These are phyloP conservation scores for Trichogramma dendrolimi DNA, from an alignment of 2,888 invertebrate species.

Conservation along the genomic window DNA sequence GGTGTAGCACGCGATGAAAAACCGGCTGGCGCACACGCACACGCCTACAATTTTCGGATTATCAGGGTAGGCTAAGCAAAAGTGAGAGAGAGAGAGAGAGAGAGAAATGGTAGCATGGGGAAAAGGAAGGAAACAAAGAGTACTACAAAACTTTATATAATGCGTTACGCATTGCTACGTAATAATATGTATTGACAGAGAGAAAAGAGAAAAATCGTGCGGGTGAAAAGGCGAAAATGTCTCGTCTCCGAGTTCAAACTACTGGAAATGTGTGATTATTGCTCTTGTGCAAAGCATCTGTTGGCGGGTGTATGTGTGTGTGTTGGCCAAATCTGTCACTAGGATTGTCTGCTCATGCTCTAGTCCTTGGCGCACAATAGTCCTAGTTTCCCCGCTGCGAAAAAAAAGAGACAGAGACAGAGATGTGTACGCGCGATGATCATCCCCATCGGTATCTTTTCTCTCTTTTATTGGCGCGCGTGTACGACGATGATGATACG, in stretches of 20 bases:
- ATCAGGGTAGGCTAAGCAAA: conserved; percentile 6
- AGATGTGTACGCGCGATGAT: conserved; percentile 29
- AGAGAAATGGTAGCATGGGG: too few relatives aligned
- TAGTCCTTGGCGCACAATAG: conserved; percentile 30
- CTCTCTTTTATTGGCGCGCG: conserved; percentile 13
- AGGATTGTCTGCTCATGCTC: conserved; percentile 51
- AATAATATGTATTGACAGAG: too few relatives aligned
- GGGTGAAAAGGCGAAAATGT: too few relatives aligned
- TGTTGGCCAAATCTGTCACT: conserved; percentile 47
- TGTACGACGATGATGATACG: conserved; percentile 16
- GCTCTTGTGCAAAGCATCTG: too few relatives aligned
- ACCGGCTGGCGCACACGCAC: conserved; percentile 7
- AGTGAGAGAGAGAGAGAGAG: background rate
- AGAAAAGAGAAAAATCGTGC: too few relatives aligned
- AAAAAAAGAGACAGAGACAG: conserved; percentile 41
- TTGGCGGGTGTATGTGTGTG: conserved; percentile 6
- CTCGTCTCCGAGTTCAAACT: too few relatives aligned
- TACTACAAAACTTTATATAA: too few relatives aligned
- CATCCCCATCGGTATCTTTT: conserved; percentile 28
- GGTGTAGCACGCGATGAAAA: background rate
- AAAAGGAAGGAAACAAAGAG: too few relatives aligned
- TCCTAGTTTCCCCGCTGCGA: conserved; percentile 31
- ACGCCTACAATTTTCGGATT: conserved; percentile 20
- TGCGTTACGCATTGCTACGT: too few relatives aligned
- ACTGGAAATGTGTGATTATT: too few relatives aligned